Conservation (phyloP, 2,797 vertebrate genomes). For the Coccyzus lansbergi region DNA sequence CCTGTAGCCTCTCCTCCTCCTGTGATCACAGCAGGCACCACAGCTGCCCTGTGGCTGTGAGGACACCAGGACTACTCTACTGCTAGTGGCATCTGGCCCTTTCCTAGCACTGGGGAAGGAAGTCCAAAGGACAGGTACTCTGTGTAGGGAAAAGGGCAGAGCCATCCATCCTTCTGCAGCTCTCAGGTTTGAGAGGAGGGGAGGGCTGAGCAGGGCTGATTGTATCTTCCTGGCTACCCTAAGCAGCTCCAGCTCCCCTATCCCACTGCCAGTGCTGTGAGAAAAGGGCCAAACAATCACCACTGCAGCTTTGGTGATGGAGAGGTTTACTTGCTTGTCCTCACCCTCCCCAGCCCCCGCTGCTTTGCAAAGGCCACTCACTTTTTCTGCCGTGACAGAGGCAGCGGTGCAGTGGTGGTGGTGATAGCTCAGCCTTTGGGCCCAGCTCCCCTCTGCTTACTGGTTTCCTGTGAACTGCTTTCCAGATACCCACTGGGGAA, state of each 20-base stretch:
- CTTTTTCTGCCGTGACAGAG: neutral
- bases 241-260: neutral
- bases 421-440: neutral
- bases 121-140: fast-evolving
- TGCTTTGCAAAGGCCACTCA: neutral
- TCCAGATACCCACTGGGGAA: neutral
- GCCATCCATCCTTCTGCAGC: neutral
- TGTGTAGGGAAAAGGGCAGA: neutral
- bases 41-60: neutral
- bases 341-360: neutral
- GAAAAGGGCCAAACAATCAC: neutral
- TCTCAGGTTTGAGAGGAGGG: neutral
- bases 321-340: neutral
- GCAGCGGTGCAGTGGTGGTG: neutral
- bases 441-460: neutral
- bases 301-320: neutral
- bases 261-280: neutral
- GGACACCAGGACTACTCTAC: no score
- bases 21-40: neutral
- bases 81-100: neutral
- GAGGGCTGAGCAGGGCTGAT: neutral
- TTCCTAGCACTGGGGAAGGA: neutral
- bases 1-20: neutral
- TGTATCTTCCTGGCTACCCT: neutral
- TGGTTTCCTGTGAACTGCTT: slow-evolving; percentile 28